Conservation (phyloP, 2,888 invertebrate genomes). For the Agrochola litura region DNA sequence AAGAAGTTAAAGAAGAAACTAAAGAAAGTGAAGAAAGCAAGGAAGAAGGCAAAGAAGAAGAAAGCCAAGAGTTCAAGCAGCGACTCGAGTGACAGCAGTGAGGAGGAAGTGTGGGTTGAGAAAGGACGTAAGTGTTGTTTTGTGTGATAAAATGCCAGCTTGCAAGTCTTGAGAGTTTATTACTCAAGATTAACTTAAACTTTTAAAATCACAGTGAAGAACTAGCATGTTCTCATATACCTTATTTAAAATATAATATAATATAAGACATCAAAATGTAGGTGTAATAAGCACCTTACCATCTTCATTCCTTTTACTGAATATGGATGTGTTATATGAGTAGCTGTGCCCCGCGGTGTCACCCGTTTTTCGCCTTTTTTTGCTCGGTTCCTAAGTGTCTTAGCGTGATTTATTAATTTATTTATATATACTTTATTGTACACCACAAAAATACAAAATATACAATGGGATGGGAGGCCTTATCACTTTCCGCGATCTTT, state of each 20-base stretch:
- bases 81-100: conserved; percentile 79
- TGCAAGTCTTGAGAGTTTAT: background rate
- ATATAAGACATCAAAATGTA: background rate
- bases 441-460: no score
- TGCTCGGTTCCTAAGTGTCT: no score
- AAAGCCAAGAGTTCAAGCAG: conserved; percentile 83
- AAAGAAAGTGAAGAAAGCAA: conserved; percentile 89
- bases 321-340: no score
- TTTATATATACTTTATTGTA: no score
- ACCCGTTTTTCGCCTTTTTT: no score
- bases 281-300: background rate
- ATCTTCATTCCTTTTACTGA: background rate
- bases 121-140: conserved; percentile 82
- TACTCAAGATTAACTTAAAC: background rate
- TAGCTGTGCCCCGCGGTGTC: no score
- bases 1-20: conserved; percentile 89
- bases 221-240: background rate
- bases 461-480: no score
- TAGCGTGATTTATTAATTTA: no score
- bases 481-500: no score
- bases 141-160: background rate
- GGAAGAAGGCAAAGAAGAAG: conserved; percentile 89
- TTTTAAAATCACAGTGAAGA: background rate
- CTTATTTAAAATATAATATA: background rate
- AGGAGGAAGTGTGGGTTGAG: conserved; percentile 93